phyloP scores from a whole-genome alignment of 2,797 vertebrate species.

The Mus minutoides region DNA sequence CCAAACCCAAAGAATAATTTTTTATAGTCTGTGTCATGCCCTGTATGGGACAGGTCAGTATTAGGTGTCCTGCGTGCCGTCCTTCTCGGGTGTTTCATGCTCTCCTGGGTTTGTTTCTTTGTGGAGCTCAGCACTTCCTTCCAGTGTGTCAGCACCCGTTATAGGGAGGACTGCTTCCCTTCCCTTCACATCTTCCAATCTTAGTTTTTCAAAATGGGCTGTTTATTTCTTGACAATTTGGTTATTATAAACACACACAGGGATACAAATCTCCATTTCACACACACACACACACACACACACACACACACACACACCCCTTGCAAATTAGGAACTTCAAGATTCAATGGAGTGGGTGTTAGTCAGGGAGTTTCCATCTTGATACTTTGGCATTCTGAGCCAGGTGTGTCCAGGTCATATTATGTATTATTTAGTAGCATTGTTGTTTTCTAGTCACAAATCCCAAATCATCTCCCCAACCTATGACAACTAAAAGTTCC shows the following conservation, averaged over 20 bases:
- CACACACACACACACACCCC: background rate
- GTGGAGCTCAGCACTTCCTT: background rate
- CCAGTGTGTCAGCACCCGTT: background rate
- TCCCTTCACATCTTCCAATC: background rate
- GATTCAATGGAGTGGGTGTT: background rate
- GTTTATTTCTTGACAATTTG: background rate
- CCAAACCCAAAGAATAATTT: background rate
- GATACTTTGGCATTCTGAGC: background rate
- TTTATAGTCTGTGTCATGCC: background rate
- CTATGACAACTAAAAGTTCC: background rate
- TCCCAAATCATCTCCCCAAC: background rate
- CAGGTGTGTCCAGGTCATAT: background rate
- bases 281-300: background rate
- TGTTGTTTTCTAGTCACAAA: background rate
- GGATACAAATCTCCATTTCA: background rate
- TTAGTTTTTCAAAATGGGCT: conserved; percentile 11
- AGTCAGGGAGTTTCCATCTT: background rate
- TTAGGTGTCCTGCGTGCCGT: background rate
- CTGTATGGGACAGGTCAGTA: background rate
- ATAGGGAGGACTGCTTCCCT: background rate
- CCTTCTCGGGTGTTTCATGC: no score
- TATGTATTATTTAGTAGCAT: background rate
- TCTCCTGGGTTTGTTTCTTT: background rate
- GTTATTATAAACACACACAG: background rate
- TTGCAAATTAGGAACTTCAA: background rate